Evolutionary conservation across 2,888 invertebrate species (phyloP).

Genomic region (Apeira syringaria): DNA sequence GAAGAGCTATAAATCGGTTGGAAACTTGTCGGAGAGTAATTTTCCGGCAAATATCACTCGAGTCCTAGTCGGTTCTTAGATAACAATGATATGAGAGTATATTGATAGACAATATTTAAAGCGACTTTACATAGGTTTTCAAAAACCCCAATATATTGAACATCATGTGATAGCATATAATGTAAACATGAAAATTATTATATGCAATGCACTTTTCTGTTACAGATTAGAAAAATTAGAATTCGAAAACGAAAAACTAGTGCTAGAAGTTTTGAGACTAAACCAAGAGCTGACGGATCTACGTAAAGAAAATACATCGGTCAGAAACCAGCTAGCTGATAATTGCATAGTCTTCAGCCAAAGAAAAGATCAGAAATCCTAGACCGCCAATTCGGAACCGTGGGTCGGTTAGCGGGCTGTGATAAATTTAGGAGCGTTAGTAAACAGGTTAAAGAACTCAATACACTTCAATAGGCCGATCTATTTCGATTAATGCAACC

Average conservation of each 20-base stretch:
- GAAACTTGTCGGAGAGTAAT: too few relatives aligned
- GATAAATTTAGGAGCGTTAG: background rate
- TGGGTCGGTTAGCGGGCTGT: background rate
- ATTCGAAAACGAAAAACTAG: constrained; percentile 88
- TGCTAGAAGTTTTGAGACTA: constrained; percentile 87
- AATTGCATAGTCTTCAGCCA: constrained; percentile 81
- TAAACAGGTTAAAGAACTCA: background rate
- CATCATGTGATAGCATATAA: too few relatives aligned
- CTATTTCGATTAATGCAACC: too few relatives aligned
- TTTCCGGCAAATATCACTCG: too few relatives aligned
- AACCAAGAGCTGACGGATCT: constrained; percentile 89
- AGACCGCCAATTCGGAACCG: constrained; percentile 37
- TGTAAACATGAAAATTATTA: too few relatives aligned
- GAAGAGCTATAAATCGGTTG: too few relatives aligned
- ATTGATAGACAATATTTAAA: too few relatives aligned
- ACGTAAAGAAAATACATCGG: constrained; percentile 89
- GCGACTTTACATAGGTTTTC: too few relatives aligned
- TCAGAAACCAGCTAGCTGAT: constrained; percentile 86
- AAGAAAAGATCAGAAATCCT: constrained; percentile 67
- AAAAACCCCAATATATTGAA: too few relatives aligned
- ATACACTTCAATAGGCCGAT: too few relatives aligned
- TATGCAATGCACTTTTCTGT: constrained; percentile 1
- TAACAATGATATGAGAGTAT: too few relatives aligned
- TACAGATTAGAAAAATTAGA: constrained; percentile 72
- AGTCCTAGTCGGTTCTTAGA: too few relatives aligned